Evolutionary conservation across 2,113 vertebrate genomes (phyloP).

Genomic region (Ptychochromis oligacanthus): DNA sequence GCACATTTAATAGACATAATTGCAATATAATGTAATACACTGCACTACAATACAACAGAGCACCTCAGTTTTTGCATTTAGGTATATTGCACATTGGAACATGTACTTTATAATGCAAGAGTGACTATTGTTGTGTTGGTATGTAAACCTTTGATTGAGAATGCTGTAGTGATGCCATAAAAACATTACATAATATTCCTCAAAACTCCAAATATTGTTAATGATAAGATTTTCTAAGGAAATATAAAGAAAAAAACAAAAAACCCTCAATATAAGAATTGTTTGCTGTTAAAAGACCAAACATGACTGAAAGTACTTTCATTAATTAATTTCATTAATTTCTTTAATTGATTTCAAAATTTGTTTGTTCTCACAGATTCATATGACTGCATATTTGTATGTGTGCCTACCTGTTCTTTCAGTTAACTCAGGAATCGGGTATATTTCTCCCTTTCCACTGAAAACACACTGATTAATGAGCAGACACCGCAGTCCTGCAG

Average conservation of each 20-base stretch:
- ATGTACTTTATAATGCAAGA: neutral
- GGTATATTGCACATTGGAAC: neutral
- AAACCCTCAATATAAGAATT: neutral
- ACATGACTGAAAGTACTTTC: neutral
- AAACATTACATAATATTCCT: no score
- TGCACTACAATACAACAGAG: no score
- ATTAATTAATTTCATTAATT: no score
- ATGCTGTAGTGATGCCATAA: no score
- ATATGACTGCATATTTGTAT: neutral
- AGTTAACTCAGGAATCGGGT: neutral
- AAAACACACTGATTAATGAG: slow-evolving; percentile 69
- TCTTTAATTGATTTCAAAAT: slow-evolving; percentile 26
- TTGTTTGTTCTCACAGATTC: neutral
- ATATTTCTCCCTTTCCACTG: slow-evolving; percentile 28
- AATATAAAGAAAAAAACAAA: neutral
- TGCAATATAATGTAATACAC: no score
- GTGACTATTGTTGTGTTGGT: neutral
- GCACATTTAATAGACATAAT: no score
- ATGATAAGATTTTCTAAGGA: no score
- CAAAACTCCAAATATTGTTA: no score
- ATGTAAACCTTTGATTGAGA: neutral
- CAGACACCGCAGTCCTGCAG: slow-evolving; percentile 36
- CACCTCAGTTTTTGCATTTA: neutral
- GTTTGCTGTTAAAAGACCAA: neutral
- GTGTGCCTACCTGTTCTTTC: slow-evolving; percentile 25